Base-by-base conservation (phyloP, 1,140 invertebrate genomes). In the Diorhabda carinulata region DNA sequence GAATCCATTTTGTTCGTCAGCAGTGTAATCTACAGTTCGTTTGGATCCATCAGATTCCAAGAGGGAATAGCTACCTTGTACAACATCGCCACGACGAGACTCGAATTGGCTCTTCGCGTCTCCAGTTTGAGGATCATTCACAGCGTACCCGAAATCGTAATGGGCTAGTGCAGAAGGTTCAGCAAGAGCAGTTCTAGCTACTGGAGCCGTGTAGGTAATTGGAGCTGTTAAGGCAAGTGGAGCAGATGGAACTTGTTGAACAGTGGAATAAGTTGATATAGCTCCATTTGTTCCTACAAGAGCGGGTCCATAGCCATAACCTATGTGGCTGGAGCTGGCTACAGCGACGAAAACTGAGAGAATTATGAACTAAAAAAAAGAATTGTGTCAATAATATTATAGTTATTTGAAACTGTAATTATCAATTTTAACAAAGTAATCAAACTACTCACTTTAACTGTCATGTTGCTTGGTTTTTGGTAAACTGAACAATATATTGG, bases 21-120 rank as follows among this genome's bases (percentile, higher is more conserved):
- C 86, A 3, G 87, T 87, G 79, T 90, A 90, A 72, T 88, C 86
- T 2, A 89, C 88, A 43, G 85, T 86, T 71, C 84, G 81, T 57
- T 84, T 79, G 70, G 82, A 82, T 72, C 85, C 85, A 72, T 86
- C 85, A 45, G 85, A 81, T 73, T 85, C 84, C 9, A 84, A 79
- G 59, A 85, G 80, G 10, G 74, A 73, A 70, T 78, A 78, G 41
- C 70, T 70, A 59, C 72, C 72, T 2, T 69, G 66, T 7, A 73
- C 72, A 58, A 69, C 61, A 64, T 77, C 74, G 40, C 76, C 76
- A 52, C 72, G 61, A 59, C 74, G 67, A 2, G 69, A 64, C 71
- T 77, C 76, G 44, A 74, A 61, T 57, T 77, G 76, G 3, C 41
- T 45, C 52, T 78, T 76, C 61, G 42, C 66, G 70, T 78, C 75